These are phyloP conservation scores for Rhingia rostrata DNA, from an alignment of 2,888 invertebrate species.

Conservation along the genomic window DNA sequence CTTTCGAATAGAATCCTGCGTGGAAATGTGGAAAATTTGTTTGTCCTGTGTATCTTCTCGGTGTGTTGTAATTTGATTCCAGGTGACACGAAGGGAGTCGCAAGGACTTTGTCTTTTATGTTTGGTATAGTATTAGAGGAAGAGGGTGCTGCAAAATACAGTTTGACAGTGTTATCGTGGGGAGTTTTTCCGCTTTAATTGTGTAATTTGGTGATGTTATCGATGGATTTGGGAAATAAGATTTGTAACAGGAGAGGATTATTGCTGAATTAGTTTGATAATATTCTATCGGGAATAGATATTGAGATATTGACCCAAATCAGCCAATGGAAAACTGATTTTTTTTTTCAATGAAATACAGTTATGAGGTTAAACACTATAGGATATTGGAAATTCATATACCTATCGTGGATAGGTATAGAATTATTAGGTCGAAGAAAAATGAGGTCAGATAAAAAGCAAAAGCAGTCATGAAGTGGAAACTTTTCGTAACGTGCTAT, in stretches of 20 bases:
- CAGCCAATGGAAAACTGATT: no score
- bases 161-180: slow-evolving; percentile 6
- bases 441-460: no score
- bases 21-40: slow-evolving; percentile 56
- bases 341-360: no score
- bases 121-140: slow-evolving; percentile 18
- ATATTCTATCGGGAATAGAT: no score
- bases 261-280: background rate
- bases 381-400: no score
- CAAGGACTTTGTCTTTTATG: slow-evolving; percentile 42
- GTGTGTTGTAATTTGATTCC: slow-evolving; percentile 68
- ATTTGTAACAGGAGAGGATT: slow-evolving; percentile 49
- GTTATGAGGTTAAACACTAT: no score
- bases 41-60: background rate
- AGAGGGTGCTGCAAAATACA: slow-evolving; percentile 25
- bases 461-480: no score
- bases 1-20: slow-evolving; percentile 56
- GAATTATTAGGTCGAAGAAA: no score
- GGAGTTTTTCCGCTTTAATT: slow-evolving; percentile 3
- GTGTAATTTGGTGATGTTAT: slow-evolving; percentile 32
- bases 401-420: no score
- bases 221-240: slow-evolving; percentile 33
- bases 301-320: no score
- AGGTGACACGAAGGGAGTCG: slow-evolving; percentile 57
- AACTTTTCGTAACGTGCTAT: no score